These are phyloP conservation scores for Drosophila nasuta DNA, from an alignment of 1,140 invertebrate species.

Conservation along the genomic window DNA sequence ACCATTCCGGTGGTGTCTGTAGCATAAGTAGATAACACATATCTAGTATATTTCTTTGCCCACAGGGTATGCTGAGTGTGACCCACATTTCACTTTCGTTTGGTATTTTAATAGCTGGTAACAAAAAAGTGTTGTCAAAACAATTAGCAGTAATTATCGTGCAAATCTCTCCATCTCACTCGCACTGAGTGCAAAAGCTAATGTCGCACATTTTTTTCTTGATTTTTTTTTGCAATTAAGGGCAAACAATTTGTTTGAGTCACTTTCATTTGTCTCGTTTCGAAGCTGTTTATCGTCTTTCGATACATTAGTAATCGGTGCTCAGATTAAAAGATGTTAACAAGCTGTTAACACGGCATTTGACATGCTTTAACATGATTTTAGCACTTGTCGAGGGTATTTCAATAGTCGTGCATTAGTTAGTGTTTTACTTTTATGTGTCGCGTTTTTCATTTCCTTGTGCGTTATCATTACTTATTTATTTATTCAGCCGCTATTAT, in stretches of 20 bases:
- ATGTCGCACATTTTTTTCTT: slow-evolving; percentile 1
- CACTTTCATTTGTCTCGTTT: slow-evolving; percentile 32
- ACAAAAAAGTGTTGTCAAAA: slow-evolving; percentile 24
- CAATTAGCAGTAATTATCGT: slow-evolving; percentile 43
- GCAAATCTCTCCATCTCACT: not conserved
- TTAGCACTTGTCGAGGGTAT: slow-evolving; percentile 14
- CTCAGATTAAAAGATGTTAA: slow-evolving; percentile 20
- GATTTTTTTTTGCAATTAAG: slow-evolving; percentile 33
- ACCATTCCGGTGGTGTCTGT: not conserved
- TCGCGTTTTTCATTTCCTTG: slow-evolving; percentile 37
- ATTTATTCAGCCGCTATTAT: slow-evolving; percentile 57
- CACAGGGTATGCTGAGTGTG: slow-evolving; percentile 9
- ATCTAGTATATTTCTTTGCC: not conserved
- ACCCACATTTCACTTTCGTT: slow-evolving; percentile 45
- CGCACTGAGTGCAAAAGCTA: not conserved
- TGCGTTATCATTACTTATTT: slow-evolving; percentile 42
- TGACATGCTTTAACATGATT: not conserved
- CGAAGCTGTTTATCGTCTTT: slow-evolving; percentile 11
- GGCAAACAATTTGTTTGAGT: slow-evolving; percentile 29
- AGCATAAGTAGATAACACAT: not conserved
- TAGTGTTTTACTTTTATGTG: slow-evolving; percentile 8
- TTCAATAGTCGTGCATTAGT: slow-evolving; percentile 4
- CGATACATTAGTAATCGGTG: not conserved
- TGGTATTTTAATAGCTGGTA: slow-evolving; percentile 13
- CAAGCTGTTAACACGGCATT: slow-evolving; percentile 10